Conservation (phyloP, 2,797 vertebrate genomes). For the Poecilia gillii region DNA sequence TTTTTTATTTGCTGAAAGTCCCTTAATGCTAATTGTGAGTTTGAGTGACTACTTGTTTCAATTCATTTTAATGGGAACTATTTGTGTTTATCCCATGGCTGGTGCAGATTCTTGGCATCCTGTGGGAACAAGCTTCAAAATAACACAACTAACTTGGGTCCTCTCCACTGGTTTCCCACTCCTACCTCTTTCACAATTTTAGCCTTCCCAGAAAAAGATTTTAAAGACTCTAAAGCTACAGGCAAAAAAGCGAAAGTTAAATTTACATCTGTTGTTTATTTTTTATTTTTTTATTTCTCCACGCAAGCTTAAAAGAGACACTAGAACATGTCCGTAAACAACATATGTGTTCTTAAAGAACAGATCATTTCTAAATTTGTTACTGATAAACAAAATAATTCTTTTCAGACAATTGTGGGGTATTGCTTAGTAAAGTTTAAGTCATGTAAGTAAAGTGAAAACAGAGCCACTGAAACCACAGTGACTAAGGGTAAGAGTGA, state of each 20-base stretch:
- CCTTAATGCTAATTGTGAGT: background rate
- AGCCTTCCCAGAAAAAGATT: conserved; percentile 43
- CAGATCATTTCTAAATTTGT: background rate
- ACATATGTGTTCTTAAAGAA: background rate
- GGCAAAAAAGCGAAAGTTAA: conserved; percentile 25
- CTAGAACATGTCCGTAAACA: background rate
- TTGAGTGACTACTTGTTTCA: conserved; percentile 4
- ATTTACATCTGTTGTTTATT: conserved; percentile 25
- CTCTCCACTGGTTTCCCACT: conserved; percentile 53
- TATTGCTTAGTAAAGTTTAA: background rate
- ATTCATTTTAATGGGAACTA: conserved; percentile 15
- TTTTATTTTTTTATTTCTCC: background rate
- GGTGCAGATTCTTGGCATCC: conserved; percentile 27
- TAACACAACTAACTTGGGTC: conserved; percentile 32
- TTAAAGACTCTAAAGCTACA: conserved; percentile 9
- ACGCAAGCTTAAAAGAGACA: background rate
- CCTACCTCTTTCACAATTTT: conserved; percentile 45
- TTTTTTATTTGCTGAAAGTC: background rate
- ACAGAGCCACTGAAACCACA: background rate
- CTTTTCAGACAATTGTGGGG: background rate
- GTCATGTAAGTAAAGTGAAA: background rate
- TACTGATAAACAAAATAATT: background rate
- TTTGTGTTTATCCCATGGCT: conserved; percentile 26
- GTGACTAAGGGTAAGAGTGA: background rate
- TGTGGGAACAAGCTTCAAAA: conserved; percentile 44